A percentile compares a stretch with the other conserved stretches of the same genome.
phyloP scores from a whole-genome alignment of 2,888 invertebrate species.

The Hipparchia semele region DNA sequence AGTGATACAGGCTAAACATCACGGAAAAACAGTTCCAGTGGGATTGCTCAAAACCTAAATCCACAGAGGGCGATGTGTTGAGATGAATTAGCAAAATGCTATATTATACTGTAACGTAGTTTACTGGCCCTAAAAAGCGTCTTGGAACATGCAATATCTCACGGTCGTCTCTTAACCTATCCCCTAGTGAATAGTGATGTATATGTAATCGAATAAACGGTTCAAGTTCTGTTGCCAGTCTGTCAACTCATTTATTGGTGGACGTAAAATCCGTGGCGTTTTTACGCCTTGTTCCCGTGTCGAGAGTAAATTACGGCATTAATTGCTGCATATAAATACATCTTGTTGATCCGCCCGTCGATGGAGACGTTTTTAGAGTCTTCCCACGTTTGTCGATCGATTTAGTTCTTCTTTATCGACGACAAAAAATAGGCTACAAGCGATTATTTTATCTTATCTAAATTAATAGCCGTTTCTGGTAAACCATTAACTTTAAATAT shows the following conservation, averaged over 20 bases:
- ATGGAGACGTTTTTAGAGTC: constrained; percentile 23
- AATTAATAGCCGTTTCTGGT: neutral
- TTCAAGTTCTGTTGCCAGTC: constrained; percentile 6
- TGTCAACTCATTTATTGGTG: constrained; percentile 23
- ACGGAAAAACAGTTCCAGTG: too few relatives aligned
- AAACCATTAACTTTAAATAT: neutral
- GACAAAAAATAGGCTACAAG: neutral
- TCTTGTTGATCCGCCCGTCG: constrained; percentile 11
- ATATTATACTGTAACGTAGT: too few relatives aligned
- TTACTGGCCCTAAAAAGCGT: too few relatives aligned
- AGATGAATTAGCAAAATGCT: too few relatives aligned
- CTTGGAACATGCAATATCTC: too few relatives aligned
- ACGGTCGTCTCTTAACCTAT: constrained; percentile 2
- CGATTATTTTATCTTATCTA: constrained; percentile 1
- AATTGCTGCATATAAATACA: constrained; percentile 22
- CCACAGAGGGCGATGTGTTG: too few relatives aligned
- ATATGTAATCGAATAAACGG: constrained; percentile 14
- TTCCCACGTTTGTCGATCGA: constrained; percentile 19
- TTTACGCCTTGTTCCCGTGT: constrained; percentile 20
- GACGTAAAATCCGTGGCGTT: constrained; percentile 17
- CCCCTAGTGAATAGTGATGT: constrained; percentile 7
- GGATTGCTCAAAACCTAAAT: too few relatives aligned
- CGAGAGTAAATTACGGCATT: constrained; percentile 13
- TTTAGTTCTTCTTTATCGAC: constrained; percentile 5
- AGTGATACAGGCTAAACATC: too few relatives aligned